phyloP scores from a whole-genome alignment of 2,113 vertebrate genomes.

The Xerus inauris region DNA sequence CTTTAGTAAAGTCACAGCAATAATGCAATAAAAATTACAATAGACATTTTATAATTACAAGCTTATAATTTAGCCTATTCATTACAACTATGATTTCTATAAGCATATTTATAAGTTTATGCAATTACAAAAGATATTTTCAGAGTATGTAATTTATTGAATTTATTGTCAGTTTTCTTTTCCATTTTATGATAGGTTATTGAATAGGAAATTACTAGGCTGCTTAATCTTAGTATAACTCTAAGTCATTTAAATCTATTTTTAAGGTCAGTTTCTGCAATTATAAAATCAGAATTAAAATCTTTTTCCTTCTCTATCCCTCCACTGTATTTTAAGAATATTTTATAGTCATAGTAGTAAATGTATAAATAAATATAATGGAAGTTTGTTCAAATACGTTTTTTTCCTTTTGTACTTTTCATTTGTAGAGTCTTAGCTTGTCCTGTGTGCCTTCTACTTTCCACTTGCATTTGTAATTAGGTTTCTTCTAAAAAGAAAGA shows the following conservation, averaged over 20 bases:
- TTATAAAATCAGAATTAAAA: neutral
- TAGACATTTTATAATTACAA: neutral
- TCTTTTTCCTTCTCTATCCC: neutral
- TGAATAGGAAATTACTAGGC: neutral
- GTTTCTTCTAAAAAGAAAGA: neutral
- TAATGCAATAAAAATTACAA: neutral
- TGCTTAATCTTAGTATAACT: neutral
- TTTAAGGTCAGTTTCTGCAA: neutral
- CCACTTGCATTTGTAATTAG: neutral
- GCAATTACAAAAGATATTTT: neutral
- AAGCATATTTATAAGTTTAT: neutral
- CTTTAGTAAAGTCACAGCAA: neutral
- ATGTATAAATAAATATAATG: neutral
- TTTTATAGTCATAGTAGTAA: neutral
- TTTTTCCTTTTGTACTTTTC: neutral
- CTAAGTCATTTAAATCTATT: neutral
- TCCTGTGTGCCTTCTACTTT: neutral
- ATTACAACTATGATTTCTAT: neutral
- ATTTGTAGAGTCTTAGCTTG: neutral
- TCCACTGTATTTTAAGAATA: neutral
- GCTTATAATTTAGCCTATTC: neutral
- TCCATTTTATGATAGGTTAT: neutral
- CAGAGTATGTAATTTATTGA: neutral
- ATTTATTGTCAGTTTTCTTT: neutral
- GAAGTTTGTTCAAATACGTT: neutral